Base-by-base conservation (phyloP, 2,797 vertebrate genomes). In the Urosaurus nigricauda region DNA sequence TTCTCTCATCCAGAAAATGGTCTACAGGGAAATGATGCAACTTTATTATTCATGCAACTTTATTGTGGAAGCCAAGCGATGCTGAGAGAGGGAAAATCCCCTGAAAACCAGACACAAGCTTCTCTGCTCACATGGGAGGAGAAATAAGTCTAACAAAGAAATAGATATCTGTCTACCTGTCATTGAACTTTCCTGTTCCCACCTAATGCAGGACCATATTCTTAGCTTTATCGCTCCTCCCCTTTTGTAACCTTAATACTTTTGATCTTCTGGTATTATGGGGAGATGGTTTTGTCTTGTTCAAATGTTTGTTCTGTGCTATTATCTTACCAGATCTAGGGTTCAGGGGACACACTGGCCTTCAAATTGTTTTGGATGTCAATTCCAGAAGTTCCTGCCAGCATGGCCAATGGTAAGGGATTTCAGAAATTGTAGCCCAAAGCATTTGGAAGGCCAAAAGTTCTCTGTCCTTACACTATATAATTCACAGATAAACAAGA, bases 281-380 rank as follows among this genome's bases (percentile, higher is more conserved):
- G 2, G 37, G 68, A 73, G 32, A 85, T 88, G 29, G 37, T 77
- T 47, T 14, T 90, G 24, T 35, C 89, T 77, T 60, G 70, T n/a
- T 90, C n/a, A 56, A 84, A 60, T 12, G 87, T 71, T 65, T 90
- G 71, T 47, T 86, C 29, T 75, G 40, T 65, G 4, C 86, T 53
- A 32, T 68, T 14, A 53, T 40, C 26, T 82, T 79, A 80, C 87
- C 40, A n/a, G 6, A 0, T 88, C 56, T 58, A 58, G 56, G 8
- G 56, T 58, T 17, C 56, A 58, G 56, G 14, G 17, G 56, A 58
- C 56, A 58, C 16, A 58, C 14, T 58, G 9, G 32, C 13, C 32
- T 29, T 71, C 9, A 71, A 58, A 58, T 58, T 71, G 32, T 71
- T n/a, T 71, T 71, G 68, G 32, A 71, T n/a, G 29, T n/a, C 24